Base-by-base conservation (phyloP, 2,888 invertebrate genomes). In the Thymelicus lineola region DNA sequence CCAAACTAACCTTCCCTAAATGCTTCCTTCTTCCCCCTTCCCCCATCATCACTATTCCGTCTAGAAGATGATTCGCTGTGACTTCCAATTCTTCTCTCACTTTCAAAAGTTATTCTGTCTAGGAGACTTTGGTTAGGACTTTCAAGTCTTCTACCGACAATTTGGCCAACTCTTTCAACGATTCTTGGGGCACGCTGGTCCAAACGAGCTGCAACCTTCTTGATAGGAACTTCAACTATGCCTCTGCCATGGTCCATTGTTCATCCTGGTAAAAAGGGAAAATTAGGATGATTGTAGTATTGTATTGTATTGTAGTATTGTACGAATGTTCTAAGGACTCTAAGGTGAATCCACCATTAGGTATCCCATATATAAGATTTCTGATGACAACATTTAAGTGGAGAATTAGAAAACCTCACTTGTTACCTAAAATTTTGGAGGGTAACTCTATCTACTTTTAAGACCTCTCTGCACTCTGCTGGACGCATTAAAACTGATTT, bases 11-110 rank as follows among this genome's bases (percentile, higher is more conserved):
- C 89, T 73, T 79, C 76, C 77, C 90, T 82, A 57, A 87, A 78
- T 0, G 79, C 80, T 12, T 89, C 90, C 66, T 77, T 84, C 59
- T 76, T 85, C 1, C 82, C 81, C 72, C 87, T 79, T 0, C 87
- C 87, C 0, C 79, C 86, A 72, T 91, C 90, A 72, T 90, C 86
- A 38, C 91, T 92, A 64, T 93, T 91, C 55, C 93, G 86, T 78
- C 92, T 87, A 55, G 91, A 92, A 65, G 93, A 92, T 2, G 80
- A 73, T 53, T 88, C 91, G 69, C 92, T 93, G 0, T 86, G 87
- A 72, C 86, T 89, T 10, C 78, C 83, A 36, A 78, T 87, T 42
- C 88, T 70, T 9, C 82, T 84, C 69, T 93, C 92, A 69, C 87
- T 91, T 74, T 92, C 93, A 74, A 83, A 91, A 12, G 86, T 89